A percentile compares a stretch with the other conserved stretches of the same genome.
phyloP scores from a whole-genome alignment of 2,888 invertebrate genomes.

The Brassicogethes aeneus region DNA sequence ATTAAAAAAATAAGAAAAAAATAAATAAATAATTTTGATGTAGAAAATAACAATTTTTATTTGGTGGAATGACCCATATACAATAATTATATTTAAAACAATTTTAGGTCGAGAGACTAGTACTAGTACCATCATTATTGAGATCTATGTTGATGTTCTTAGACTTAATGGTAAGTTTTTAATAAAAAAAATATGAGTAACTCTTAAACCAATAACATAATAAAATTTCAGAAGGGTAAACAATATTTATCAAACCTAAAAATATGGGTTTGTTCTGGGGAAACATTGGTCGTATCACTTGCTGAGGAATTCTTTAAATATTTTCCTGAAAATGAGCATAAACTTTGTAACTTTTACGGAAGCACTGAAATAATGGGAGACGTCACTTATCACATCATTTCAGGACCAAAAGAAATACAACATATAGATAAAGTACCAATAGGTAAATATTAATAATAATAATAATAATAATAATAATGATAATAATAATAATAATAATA shows the following conservation, averaged over 20 bases:
- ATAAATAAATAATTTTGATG: no score
- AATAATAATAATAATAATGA: no score
- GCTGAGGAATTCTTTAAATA: constrained; percentile 68
- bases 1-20: no score
- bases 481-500: no score
- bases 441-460: constrained; percentile 48
- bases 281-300: constrained; percentile 61
- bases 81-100: no score
- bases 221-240: constrained; percentile 7
- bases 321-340: constrained; percentile 55
- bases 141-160: constrained; percentile 70
- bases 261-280: constrained; percentile 84
- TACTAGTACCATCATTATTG: constrained; percentile 76
- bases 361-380: constrained; percentile 90
- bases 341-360: constrained; percentile 81
- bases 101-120: constrained; percentile 64
- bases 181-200: not conserved
- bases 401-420: constrained; percentile 50
- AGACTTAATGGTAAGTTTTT: constrained; percentile 44
- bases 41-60: no score
- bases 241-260: constrained; percentile 41
- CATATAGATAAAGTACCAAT: constrained; percentile 68
- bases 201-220: constrained; percentile 1
- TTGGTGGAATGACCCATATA: no score
- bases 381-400: constrained; percentile 69